Base-by-base conservation (phyloP, 2,797 vertebrate genomes). In the Rhynchotus rufescens region DNA sequence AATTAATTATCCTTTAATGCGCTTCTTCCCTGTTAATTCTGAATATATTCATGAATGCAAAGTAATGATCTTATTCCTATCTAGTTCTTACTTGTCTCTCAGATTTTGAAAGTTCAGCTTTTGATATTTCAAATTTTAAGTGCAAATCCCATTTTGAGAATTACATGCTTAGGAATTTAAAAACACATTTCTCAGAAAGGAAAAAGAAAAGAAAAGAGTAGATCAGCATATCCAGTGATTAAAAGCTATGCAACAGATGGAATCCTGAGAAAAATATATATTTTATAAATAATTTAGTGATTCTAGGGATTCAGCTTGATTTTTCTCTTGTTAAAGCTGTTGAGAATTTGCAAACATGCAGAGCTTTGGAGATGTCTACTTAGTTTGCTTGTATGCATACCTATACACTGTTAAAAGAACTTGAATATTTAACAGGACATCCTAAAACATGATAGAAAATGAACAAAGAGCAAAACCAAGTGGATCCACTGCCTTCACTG, bases 401-500 rank as follows among this genome's bases (percentile, higher is more conserved):
- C 67, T 85, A 60, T 9, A 26, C 85, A 66, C 11, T 60, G 20
- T 60, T 49, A 60, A 88, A 89, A 75, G 84, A 17, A 23, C 38
- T 85, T 88, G 25, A 47, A 47, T 26, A 80, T 85, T 86, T 28
- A 47, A 47, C 21, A 80, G 34, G 26, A 28, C 12, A 28, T 34
- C 28, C 26, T 45, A 66, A 83, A 91, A 67, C n/a, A 42, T 25
- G 23, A 88, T 34, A 80, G 66, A 34, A 85, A 88, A 69, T 72
- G 66, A 83, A 71, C 13, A 38, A 34, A 88, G 62, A 94, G 69
- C 26, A 72, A 7, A 87, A 56, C 36, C n/a, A 86, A 82, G 42
- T 68, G 23, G 21, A 90, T 75, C 51, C 81, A 32, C 62, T 87
- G 75, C 52, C 81, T 73, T 17, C 49, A 25, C 84, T 7, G 21